A percentile compares a stretch with the other conserved stretches of the same genome.
Conservation (phyloP, 1,140 invertebrate species). For the Geopemphigus sp. region DNA sequence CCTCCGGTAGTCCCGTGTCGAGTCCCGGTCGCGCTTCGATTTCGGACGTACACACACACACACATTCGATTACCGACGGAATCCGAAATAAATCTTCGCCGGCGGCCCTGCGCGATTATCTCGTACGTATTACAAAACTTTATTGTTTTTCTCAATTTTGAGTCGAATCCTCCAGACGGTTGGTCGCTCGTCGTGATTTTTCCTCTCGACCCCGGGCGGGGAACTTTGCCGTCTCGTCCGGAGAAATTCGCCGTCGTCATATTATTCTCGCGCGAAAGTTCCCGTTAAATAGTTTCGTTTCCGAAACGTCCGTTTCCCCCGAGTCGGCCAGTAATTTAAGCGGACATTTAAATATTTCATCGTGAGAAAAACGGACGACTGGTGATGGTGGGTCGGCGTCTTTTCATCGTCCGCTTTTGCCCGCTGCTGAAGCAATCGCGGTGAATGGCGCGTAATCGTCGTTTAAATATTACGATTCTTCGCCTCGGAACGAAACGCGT, state of each 20-base stretch:
- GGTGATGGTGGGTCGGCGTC: neutral
- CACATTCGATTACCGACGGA: too few species aligned
- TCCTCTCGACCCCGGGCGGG: too few species aligned
- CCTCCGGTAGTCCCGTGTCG: too few species aligned
- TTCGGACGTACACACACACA: too few species aligned
- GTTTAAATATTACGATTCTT: too few species aligned
- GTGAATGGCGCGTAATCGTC: too few species aligned
- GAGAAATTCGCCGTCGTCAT: neutral
- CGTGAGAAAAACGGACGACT: constrained; percentile 3
- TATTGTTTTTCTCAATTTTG: neutral
- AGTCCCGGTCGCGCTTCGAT: too few species aligned
- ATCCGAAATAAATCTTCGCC: too few species aligned
- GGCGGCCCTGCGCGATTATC: neutral
- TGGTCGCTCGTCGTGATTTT: neutral
- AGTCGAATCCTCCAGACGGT: neutral
- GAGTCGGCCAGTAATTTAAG: neutral
- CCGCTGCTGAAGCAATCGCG: too few species aligned
- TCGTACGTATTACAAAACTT: neutral
- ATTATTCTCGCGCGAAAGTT: neutral
- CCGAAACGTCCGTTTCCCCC: neutral
- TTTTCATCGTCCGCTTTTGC: neutral
- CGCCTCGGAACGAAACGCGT: too few species aligned
- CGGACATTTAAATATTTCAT: neutral
- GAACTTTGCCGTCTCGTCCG: neutral
- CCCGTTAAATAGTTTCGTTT: neutral